These are phyloP conservation scores for Ficedula albicollis DNA, from an alignment of 2,797 vertebrate species.

Conservation along the genomic window DNA sequence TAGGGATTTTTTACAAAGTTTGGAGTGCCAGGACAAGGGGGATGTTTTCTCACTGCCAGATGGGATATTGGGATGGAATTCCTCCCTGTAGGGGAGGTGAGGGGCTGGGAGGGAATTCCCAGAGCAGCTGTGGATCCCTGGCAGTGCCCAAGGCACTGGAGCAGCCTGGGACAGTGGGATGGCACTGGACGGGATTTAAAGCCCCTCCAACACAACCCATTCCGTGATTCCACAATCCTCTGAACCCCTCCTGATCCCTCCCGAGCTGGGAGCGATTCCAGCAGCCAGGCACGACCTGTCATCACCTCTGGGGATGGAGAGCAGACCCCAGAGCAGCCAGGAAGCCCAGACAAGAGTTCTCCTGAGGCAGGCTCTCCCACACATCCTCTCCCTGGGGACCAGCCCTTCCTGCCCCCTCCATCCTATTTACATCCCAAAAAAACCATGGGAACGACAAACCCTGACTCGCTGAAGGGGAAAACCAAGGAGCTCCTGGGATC, in stretches of 20 bases:
- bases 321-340: background rate
- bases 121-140: background rate
- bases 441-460: background rate
- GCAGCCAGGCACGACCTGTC: background rate
- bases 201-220: background rate
- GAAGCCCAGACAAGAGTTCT: background rate
- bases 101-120: background rate
- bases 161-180: background rate
- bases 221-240: background rate
- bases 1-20: too few species aligned
- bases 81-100: too few species aligned
- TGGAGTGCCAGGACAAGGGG: too few species aligned
- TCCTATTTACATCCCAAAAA: background rate
- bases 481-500: background rate
- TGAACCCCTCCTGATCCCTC: background rate
- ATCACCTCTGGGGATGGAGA: accelerated
- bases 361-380: background rate
- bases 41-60: too few species aligned
- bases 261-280: accelerated
- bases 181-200: background rate
- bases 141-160: background rate
- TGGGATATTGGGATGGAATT: too few species aligned
- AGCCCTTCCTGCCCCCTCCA: background rate
- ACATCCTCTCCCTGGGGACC: background rate
- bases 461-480: background rate